Evolutionary conservation across 1,140 invertebrate species (phyloP).

Genomic region (Arion vulgaris): DNA sequence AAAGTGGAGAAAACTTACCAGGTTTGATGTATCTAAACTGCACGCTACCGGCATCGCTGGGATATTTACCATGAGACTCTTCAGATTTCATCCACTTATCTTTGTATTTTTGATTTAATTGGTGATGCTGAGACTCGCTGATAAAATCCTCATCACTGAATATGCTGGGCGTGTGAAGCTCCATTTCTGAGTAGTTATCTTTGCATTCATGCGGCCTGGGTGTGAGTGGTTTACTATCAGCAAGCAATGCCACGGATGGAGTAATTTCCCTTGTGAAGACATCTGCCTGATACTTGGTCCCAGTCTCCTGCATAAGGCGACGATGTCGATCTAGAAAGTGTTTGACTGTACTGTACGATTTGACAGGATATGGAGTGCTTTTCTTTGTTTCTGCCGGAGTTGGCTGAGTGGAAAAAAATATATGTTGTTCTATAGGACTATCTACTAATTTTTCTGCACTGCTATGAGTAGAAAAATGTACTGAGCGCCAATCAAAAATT

Average conservation of each 20-base stretch:
- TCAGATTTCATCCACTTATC: not conserved
- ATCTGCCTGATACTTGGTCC: not conserved
- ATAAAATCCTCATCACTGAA: not conserved
- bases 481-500: not conserved
- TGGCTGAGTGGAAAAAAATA: not conserved
- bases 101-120: not conserved
- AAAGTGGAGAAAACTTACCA: too few relatives aligned
- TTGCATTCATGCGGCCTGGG: not conserved
- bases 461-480: not conserved
- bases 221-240: not conserved
- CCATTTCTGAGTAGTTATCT: not conserved
- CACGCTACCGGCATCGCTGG: too few relatives aligned
- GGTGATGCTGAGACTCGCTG: not conserved
- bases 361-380: not conserved
- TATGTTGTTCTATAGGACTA: not conserved
- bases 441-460: not conserved
- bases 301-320: not conserved
- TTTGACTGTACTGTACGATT: not conserved
- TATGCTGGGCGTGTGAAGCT: not conserved
- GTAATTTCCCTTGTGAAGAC: not conserved
- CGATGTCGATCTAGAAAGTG: conserved; percentile 28
- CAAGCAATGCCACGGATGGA: not conserved
- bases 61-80: too few relatives aligned
- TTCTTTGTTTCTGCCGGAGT: not conserved
- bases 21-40: too few relatives aligned